Base-by-base conservation (phyloP, 64 coral and sea anemone genomes). In the Stichodactyla mertensii region DNA sequence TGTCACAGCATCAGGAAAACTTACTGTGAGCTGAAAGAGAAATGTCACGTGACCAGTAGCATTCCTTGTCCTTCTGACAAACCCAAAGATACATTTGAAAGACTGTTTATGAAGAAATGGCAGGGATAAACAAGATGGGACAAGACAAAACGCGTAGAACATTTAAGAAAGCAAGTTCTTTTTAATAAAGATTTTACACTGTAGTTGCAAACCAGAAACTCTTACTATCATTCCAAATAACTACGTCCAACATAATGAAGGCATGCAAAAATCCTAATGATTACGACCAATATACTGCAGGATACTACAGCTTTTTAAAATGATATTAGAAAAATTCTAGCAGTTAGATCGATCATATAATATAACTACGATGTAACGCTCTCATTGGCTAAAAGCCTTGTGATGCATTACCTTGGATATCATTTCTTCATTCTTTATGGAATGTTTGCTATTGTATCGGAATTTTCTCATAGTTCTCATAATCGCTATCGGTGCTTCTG, bases 1-100 rank as follows among this genome's bases (percentile, higher is more conserved):
- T 93, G 92, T 77, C 88, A 93, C 64, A 89, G 71, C 52, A 89
- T 89, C 78, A 82, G 45, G 24, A 93, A 87, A 4, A 93, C 84
- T 4, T 93, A 87, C 64, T 93, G 92, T 18, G 87, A 93, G 31
- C 84, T 93, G 18, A 93, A 89, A 61, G 64, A 53, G 8, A 85
- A 86, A 20, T 93, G 92, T 86, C 55, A 85, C 57, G 78, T 55
- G 53, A 81, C 78, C 6, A 81, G 69, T 64, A 45, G 56, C 27
- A 74, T 74, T 74, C 22, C 69, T 26, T 74, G 69, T 74, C 69
- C 69, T 23, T 74, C 69, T n/a, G 69, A 74, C 23, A 74, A 74
- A 74, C 69, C 2, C 7, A 27, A 14, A 26, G 10, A 74, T 31
- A 3, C 4, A 26, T 14, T 74, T 31, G 69, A 74, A 74, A 27